Evolutionary conservation across 2,113 vertebrate species (phyloP).

Genomic region (Chloroceryle aenea): DNA sequence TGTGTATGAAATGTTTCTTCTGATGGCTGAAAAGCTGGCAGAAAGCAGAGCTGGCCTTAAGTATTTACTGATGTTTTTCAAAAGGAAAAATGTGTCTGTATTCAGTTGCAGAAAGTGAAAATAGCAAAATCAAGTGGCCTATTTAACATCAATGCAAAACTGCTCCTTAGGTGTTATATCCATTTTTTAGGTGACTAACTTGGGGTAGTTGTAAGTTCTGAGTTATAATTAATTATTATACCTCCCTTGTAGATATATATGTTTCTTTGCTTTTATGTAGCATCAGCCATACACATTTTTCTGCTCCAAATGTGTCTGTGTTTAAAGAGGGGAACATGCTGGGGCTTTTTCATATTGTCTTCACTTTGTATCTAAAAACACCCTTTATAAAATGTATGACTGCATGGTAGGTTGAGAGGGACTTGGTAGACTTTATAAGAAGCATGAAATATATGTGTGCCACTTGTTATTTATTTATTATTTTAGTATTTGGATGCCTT

Average conservation of each 20-base stretch:
- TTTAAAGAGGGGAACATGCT: background rate
- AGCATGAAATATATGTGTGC: background rate
- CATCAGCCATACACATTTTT: background rate
- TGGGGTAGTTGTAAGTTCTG: background rate
- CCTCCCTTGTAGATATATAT: background rate
- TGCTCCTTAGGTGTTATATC: background rate
- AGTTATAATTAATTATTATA: background rate
- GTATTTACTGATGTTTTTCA: background rate
- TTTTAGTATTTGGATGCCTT: background rate
- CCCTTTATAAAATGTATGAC: background rate
- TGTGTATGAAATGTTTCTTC: rapidly evolving
- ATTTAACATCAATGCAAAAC: background rate
- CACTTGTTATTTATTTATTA: no score
- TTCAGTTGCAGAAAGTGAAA: background rate
- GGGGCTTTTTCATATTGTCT: background rate
- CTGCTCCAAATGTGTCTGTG: background rate
- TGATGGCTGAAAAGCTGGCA: background rate
- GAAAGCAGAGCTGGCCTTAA: background rate
- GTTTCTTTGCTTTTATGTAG: background rate
- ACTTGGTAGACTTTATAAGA: background rate
- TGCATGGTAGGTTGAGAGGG: background rate
- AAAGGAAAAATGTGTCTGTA: background rate
- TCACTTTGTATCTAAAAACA: background rate
- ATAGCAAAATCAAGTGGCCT: background rate
- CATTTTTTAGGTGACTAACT: background rate